A percentile compares a stretch with the other conserved stretches of the same genome.
These are phyloP conservation scores for Montipora sp. DNA, from an alignment of 64 coral and sea anemone genomes.

Conservation along the genomic window DNA sequence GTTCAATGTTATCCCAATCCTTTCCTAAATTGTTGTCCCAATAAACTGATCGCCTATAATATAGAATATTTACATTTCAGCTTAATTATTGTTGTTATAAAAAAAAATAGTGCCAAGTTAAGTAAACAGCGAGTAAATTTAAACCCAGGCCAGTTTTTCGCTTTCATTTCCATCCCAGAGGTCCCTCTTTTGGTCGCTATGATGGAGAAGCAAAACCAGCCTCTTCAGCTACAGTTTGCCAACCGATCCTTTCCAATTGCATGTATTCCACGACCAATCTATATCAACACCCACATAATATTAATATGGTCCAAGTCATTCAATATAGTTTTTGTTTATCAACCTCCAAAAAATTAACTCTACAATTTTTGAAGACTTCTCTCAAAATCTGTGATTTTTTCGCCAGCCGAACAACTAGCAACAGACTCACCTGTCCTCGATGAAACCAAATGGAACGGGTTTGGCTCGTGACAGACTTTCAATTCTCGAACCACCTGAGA, in stretches of 20 bases:
- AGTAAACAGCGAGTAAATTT: neutral
- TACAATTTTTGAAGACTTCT: neutral
- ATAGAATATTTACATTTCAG: neutral
- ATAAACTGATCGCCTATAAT: conserved; percentile 85
- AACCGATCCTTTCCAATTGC: no score
- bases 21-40: conserved; percentile 93
- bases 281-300: no score
- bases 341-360: neutral
- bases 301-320: no score
- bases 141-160: neutral
- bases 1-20: conserved; percentile 74
- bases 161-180: no score
- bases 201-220: no score
- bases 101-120: neutral
- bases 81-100: no score
- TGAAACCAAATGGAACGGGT: conserved; percentile 78
- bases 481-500: conserved; percentile 62
- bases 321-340: neutral
- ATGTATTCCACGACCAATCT: no score
- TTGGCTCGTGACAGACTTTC: conserved; percentile 79
- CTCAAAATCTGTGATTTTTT: neutral
- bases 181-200: no score
- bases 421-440: conserved; percentile 84
- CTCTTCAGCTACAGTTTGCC: neutral
- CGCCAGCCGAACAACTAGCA: neutral